These are phyloP conservation scores for Arnoldichthys spilopterus DNA, from an alignment of 2,797 vertebrate genomes.

Conservation along the genomic window DNA sequence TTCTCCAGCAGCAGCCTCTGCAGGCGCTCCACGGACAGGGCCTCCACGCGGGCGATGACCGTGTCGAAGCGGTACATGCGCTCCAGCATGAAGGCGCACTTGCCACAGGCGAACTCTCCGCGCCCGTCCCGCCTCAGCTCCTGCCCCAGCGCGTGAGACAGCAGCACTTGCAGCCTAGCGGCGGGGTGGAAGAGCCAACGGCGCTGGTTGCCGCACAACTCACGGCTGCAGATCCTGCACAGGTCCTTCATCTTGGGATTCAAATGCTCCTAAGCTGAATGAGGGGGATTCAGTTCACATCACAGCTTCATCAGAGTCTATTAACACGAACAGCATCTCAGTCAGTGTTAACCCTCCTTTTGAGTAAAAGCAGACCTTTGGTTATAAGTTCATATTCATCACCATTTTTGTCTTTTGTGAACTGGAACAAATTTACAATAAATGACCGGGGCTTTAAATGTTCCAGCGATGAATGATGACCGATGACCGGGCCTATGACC, in stretches of 20 bases:
- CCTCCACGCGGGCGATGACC: conserved; percentile 85
- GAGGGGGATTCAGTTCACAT: conserved; percentile 80
- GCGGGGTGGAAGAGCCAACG: conserved; percentile 97
- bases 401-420: background rate
- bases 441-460: no score
- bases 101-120: conserved; percentile 94
- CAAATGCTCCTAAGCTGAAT: background rate
- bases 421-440: background rate
- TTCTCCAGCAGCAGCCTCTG: conserved; percentile 91
- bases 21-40: conserved; percentile 85
- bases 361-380: background rate
- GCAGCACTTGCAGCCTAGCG: conserved; percentile 91
- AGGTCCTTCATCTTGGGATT: conserved; percentile 85
- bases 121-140: conserved; percentile 90
- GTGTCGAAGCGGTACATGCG: conserved; percentile 91
- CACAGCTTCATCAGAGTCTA: background rate
- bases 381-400: background rate
- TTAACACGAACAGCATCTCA: background rate
- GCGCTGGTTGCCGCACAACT: conserved; percentile 93
- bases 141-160: conserved; percentile 89
- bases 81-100: conserved; percentile 97
- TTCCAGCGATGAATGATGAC: no score
- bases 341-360: background rate
- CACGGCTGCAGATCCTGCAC: conserved; percentile 92
- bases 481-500: background rate